Percentiles rank a stretch among this genome's conserved stretches.
phyloP scores from a whole-genome alignment of 1,140 invertebrate species.

The Metopolophium dirhodum region DNA sequence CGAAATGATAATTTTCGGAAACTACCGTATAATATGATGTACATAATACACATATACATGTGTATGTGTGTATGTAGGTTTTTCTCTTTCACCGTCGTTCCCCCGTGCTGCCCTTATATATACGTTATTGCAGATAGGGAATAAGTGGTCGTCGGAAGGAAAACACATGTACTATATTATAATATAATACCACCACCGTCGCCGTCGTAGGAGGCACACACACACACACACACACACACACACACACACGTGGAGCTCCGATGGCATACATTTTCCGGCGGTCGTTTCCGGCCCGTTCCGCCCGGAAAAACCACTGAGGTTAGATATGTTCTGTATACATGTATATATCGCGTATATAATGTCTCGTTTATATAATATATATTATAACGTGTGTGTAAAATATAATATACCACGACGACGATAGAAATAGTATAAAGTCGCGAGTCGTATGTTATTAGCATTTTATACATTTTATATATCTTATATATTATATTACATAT shows the following conservation, averaged over 20 bases:
- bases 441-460: neutral
- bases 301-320: neutral
- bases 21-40: neutral
- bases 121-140: neutral
- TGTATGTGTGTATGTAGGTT: neutral
- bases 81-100: neutral
- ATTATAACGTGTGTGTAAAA: too few relatives aligned
- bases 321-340: neutral
- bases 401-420: too few relatives aligned
- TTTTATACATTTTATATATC: neutral
- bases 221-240: neutral
- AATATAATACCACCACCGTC: neutral
- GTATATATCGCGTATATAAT: too few relatives aligned
- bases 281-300: slow-evolving; percentile 4
- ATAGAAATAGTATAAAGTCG: neutral
- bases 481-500: too few relatives aligned
- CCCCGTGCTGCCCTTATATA: neutral
- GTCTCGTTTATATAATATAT: too few relatives aligned
- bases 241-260: too few relatives aligned
- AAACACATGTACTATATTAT: slow-evolving; percentile 11
- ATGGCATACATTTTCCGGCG: slow-evolving; percentile 14
- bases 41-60: too few relatives aligned
- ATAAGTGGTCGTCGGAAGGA: slow-evolving; percentile 27
- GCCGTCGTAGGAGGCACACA: neutral
- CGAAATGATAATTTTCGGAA: slow-evolving; percentile 7